Conservation (phyloP, 2,113 vertebrate genomes). For the Stegastes partitus region DNA sequence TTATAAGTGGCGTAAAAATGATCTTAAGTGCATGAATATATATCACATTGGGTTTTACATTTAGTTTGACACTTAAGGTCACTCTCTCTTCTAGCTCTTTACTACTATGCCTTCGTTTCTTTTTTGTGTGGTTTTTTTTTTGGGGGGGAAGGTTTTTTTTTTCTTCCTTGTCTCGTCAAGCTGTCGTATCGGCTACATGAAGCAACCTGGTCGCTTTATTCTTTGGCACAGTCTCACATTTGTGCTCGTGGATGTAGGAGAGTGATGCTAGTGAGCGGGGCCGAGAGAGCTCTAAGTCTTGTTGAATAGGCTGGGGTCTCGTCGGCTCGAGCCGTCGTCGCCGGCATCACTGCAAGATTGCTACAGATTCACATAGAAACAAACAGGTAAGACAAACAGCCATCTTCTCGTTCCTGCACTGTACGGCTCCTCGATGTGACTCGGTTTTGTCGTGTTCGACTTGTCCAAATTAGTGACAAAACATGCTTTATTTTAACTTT, state of each 20-base stretch:
- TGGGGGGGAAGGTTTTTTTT: too few relatives aligned
- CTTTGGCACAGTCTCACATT: slow-evolving; percentile 86
- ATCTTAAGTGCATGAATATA: slow-evolving; percentile 83
- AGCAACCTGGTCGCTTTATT: slow-evolving; percentile 81
- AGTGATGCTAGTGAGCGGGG: slow-evolving; percentile 59
- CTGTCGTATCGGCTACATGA: slow-evolving; percentile 80
- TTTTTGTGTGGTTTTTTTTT: background rate
- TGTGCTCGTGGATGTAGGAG: slow-evolving; percentile 81
- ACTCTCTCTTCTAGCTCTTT: slow-evolving; percentile 47
- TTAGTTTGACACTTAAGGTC: slow-evolving; percentile 76
- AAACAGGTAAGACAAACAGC: slow-evolving; percentile 77
- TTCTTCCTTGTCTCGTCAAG: slow-evolving; percentile 48
- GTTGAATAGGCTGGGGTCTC: slow-evolving; percentile 2
- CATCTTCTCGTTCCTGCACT: slow-evolving; percentile 54
- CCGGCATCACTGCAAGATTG: slow-evolving; percentile 77
- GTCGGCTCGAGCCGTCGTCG: slow-evolving; percentile 28
- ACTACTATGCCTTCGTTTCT: slow-evolving; percentile 49
- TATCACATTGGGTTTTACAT: slow-evolving; percentile 83
- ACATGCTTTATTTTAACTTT: too few relatives aligned
- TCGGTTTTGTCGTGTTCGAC: slow-evolving; percentile 45
- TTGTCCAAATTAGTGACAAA: slow-evolving; percentile 80
- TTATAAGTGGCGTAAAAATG: slow-evolving; percentile 81
- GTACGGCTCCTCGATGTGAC: slow-evolving; percentile 58
- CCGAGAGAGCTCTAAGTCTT: slow-evolving; percentile 34
- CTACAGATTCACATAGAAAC: slow-evolving; percentile 81